A percentile compares a stretch with the other conserved stretches of the same genome.
phyloP scores from a whole-genome alignment of 2,888 invertebrate species.

The Polyommatus iphigenia region DNA sequence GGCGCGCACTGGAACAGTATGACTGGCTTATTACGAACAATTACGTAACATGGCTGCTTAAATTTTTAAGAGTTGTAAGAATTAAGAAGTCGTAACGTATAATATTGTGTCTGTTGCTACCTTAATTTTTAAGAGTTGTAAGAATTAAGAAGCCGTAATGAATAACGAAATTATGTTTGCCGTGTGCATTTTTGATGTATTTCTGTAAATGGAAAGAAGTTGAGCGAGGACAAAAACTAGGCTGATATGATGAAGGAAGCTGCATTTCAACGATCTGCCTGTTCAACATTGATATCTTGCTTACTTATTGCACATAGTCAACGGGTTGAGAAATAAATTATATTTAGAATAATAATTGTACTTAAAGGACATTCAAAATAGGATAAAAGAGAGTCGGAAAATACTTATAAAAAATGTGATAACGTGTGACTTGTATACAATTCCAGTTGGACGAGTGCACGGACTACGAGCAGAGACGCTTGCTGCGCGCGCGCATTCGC shows the following conservation, averaged over 20 bases:
- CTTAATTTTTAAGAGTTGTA: no score
- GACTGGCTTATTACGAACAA: neutral
- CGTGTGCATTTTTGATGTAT: neutral
- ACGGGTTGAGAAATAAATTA: neutral
- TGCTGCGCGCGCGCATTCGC: conserved; percentile 89
- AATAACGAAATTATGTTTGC: neutral
- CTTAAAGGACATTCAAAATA: neutral
- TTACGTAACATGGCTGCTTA: neutral
- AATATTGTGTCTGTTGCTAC: no score
- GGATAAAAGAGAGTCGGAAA: neutral
- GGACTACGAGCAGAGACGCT: conserved; percentile 92
- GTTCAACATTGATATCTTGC: neutral
- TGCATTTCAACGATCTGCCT: neutral
- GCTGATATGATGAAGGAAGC: neutral
- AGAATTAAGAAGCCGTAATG: neutral
- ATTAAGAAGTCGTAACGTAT: neutral
- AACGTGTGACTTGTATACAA: neutral
- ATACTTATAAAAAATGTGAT: neutral
- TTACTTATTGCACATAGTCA: neutral
- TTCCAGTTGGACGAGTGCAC: conserved; percentile 90
- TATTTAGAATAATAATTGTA: no score
- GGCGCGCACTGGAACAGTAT: conserved; percentile 8
- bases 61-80: neutral
- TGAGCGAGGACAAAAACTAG: neutral
- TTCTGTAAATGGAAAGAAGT: neutral